A percentile compares a stretch with the other conserved stretches of the same genome.
These are phyloP conservation scores for Galendromus occidentalis DNA, from an alignment of 1,140 invertebrate genomes.

Conservation along the genomic window DNA sequence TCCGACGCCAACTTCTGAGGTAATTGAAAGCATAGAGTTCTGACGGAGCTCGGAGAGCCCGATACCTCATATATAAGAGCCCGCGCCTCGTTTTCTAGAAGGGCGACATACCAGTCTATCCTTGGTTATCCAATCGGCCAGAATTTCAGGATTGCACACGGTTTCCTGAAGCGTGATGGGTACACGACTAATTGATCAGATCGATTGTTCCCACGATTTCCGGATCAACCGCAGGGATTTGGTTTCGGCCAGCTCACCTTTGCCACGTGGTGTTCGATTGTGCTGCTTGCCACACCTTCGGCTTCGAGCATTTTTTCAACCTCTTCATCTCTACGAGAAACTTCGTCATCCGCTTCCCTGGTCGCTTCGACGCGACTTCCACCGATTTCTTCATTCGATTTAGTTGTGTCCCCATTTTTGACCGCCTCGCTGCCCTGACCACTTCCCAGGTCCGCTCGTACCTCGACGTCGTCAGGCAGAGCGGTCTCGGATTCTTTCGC, in stretches of 20 bases:
- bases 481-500: not conserved
- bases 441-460: slow-evolving; percentile 8
- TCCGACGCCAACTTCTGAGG: too few relatives aligned
- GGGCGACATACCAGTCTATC: not conserved
- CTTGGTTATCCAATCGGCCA: not conserved
- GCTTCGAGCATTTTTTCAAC: not conserved
- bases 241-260: not conserved
- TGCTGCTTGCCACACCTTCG: not conserved
- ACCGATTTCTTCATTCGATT: too few relatives aligned
- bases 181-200: too few relatives aligned
- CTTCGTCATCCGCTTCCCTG: not conserved
- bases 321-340: not conserved
- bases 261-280: not conserved
- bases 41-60: too few relatives aligned
- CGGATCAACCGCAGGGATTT: too few relatives aligned
- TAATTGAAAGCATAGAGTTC: too few relatives aligned
- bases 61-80: too few relatives aligned
- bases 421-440: not conserved
- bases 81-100: too few relatives aligned
- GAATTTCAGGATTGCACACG: not conserved
- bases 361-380: not conserved
- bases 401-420: not conserved
- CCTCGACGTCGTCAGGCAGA: slow-evolving; percentile 4
- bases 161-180: not conserved
- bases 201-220: too few relatives aligned